Evolutionary conservation across 1,140 invertebrate species (phyloP), one percentile per base, ranked within the genome.

Genomic region (Hydropsyche tenuis): DNA sequence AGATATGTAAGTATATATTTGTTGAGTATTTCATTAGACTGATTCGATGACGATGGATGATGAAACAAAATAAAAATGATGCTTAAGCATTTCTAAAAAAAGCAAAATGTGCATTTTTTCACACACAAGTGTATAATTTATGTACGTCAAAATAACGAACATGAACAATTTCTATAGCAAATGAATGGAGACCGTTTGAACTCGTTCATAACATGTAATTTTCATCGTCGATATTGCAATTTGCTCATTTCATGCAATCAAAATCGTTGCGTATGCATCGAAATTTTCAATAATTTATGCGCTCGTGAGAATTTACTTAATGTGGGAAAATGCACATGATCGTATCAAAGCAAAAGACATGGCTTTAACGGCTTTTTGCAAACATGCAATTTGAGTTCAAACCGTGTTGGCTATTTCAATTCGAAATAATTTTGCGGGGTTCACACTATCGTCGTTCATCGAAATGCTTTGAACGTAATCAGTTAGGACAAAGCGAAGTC

Each of bases 21-120:
- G 56, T 60, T 60, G 3, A 60, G 56, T 60, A 60, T 60, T 25
- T 18, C 3, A 60, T 60, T 12, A 3, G 56, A 60, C 25, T 60
- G 56, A 60, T 60, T 60, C 56, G 22, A 60, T 60, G 56, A 25
- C 56, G 56, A 60, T 60, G 56, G 25, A 60, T 60, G 56, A 60
- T 60, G 23, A 12, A 60, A 23, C 18, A 60, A 60, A 60, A 60
- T 25, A 60, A 37, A 60, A 60, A 53, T 53, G 48, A 53, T 18
- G 48, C 48, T 18, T 37, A 37, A 37, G 30, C 16, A 53, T 20
- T 53, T 53, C 46, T 53, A 53, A 53, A 37, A 37, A 53, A 53
- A 53, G 48, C 48, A 53, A 53, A 11, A 18, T 18, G 48, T 53
- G 48, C 20, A 9, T 18, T 53, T 53, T 53, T 53, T 53, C 16